A percentile compares a stretch with the other conserved stretches of the same genome.
These are phyloP conservation scores for Fistularia tabacaria DNA, from an alignment of 2,797 vertebrate species.

Conservation along the genomic window DNA sequence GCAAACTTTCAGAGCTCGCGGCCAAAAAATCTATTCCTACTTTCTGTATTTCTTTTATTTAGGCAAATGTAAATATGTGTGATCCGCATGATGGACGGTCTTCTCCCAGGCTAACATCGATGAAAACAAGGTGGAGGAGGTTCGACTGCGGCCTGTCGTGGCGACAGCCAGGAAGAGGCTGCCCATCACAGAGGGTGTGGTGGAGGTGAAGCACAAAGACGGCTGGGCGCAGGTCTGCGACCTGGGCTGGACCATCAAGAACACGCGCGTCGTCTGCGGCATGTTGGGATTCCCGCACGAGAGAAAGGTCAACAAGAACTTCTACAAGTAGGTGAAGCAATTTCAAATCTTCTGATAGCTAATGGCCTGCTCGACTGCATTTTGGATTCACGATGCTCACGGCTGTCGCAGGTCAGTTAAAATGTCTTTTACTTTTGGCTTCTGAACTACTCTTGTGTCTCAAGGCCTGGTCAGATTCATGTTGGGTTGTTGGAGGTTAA, in stretches of 20 bases:
- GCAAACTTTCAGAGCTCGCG: too few relatives aligned
- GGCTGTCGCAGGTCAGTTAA: too few relatives aligned
- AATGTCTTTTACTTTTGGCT: too few relatives aligned
- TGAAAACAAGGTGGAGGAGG: slow-evolving; percentile 86
- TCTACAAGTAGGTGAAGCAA: slow-evolving; percentile 86
- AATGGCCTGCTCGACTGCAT: background rate
- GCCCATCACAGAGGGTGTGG: slow-evolving; percentile 85
- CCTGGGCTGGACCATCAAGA: slow-evolving; percentile 83
- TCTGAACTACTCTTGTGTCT: background rate
- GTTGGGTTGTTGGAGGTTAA: too few relatives aligned
- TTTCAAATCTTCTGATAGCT: background rate
- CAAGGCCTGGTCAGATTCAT: background rate
- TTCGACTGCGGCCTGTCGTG: slow-evolving; percentile 83
- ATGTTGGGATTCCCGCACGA: slow-evolving; percentile 94
- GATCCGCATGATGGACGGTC: too few relatives aligned
- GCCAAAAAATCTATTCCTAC: too few relatives aligned
- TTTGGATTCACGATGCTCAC: background rate
- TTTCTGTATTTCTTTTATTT: too few relatives aligned
- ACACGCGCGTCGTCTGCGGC: slow-evolving; percentile 89
- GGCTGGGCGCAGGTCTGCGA: slow-evolving; percentile 91
- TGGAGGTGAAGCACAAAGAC: slow-evolving; percentile 85
- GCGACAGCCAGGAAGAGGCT: slow-evolving; percentile 66
- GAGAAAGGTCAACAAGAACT: slow-evolving; percentile 89
- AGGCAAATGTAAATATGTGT: too few relatives aligned
- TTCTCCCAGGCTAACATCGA: slow-evolving; percentile 72